Conservation (phyloP, 1,140 invertebrate genomes). For the Onthophagus taurus region DNA sequence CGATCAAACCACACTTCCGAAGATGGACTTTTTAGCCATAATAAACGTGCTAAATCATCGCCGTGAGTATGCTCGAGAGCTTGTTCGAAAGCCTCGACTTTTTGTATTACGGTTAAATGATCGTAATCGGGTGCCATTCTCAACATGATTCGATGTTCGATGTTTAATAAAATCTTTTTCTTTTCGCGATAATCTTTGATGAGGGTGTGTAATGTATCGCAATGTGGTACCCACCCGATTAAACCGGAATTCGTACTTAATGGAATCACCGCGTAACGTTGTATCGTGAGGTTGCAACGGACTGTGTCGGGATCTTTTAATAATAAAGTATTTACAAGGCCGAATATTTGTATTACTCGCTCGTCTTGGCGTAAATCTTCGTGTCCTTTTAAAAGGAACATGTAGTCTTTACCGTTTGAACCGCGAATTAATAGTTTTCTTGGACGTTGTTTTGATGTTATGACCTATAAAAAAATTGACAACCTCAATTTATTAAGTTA, state of each 20-base stretch:
- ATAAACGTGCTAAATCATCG: constrained; percentile 86
- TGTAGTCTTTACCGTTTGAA: constrained; percentile 95
- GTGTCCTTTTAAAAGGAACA: constrained; percentile 98
- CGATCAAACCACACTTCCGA: constrained; percentile 99
- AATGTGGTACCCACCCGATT: constrained; percentile 99
- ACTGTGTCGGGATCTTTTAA: constrained; percentile 92
- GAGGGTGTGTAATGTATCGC: constrained; percentile 94
- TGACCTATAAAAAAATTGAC: too few relatives aligned
- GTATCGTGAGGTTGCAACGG: constrained; percentile 87
- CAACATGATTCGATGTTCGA: constrained; percentile 96
- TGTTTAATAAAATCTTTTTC: constrained; percentile 93
- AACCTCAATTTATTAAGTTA: too few relatives aligned
- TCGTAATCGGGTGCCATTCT: constrained; percentile 96
- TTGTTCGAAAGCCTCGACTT: constrained; percentile 99
- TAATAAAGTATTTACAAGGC: constrained; percentile 92
- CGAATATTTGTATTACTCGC: constrained; percentile 98
- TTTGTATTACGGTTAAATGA: constrained; percentile 96
- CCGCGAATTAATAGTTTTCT: constrained; percentile 89
- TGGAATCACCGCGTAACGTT: constrained; percentile 95
- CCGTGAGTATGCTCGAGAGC: constrained; percentile 90
- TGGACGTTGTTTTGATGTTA: constrained; percentile 96
- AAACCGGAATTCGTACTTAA: constrained; percentile 96
- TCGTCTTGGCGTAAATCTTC: constrained; percentile 99
- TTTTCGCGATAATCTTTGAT: constrained; percentile 98
- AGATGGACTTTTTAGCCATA: constrained; percentile 97